Evolutionary conservation across 2,113 vertebrate species (phyloP).

Genomic region (Chloropsis cyanopogon): DNA sequence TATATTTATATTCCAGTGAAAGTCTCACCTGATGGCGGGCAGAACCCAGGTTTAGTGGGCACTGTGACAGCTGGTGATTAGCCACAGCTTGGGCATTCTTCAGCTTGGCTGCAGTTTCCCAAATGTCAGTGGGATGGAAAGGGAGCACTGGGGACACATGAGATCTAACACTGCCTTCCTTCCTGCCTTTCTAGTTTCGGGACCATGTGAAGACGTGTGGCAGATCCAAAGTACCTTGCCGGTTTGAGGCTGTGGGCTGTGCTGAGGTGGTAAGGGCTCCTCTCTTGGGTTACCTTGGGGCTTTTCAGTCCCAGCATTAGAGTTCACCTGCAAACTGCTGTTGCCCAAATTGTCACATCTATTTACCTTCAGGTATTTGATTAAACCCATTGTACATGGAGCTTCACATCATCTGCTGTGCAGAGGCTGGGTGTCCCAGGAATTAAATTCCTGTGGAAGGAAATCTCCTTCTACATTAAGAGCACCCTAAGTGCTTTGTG

Average conservation of each 20-base stretch:
- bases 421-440: not conserved
- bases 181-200: constrained; percentile 74
- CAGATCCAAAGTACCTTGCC: constrained; percentile 80
- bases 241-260: constrained; percentile 83
- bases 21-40: rapidly evolving
- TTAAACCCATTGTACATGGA: not conserved
- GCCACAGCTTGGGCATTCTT: not conserved
- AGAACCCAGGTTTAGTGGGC: not conserved
- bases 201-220: constrained; percentile 81
- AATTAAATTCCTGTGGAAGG: not conserved
- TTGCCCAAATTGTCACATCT: not conserved
- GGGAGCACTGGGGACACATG: not conserved
- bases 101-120: not conserved
- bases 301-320: not conserved
- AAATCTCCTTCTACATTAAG: not conserved
- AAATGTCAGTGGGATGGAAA: not conserved
- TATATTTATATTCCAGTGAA: not conserved
- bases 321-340: not conserved
- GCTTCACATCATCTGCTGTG: not conserved
- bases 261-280: constrained; percentile 69
- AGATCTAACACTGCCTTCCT: not conserved
- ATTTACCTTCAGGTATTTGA: not conserved
- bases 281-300: not conserved
- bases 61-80: not conserved
- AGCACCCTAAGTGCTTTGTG: not conserved